A percentile compares a stretch with the other conserved stretches of the same genome.
These are phyloP conservation scores for Amblyopsis rosae DNA, from an alignment of 2,113 vertebrate genomes.

Conservation along the genomic window DNA sequence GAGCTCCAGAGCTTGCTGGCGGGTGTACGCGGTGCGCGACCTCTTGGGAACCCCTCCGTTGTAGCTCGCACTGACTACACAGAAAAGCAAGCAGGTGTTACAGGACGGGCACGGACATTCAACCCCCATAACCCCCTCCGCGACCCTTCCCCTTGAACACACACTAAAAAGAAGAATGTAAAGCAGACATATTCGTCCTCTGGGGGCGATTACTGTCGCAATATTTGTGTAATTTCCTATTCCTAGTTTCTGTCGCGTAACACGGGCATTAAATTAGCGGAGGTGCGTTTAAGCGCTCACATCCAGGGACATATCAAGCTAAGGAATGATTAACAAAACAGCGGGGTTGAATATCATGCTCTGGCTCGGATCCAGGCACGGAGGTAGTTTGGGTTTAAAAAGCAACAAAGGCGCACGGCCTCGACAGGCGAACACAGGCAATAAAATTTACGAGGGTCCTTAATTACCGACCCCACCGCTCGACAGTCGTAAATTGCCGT, in stretches of 20 bases:
- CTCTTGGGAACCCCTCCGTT: constrained; percentile 97
- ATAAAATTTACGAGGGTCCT: constrained; percentile 98
- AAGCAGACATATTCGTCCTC: constrained; percentile 14
- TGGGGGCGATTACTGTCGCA: constrained; percentile 23
- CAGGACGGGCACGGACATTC: constrained; percentile 52
- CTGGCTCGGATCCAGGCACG: constrained; percentile 81
- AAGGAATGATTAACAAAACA: constrained; percentile 83
- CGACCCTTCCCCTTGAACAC: constrained; percentile 33
- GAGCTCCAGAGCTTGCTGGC: constrained; percentile 98
- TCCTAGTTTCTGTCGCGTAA: constrained; percentile 35
- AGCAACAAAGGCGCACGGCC: constrained; percentile 90
- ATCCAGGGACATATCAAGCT: constrained; percentile 76
- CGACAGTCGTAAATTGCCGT: constrained; percentile 93
- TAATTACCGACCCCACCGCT: constrained; percentile 97
- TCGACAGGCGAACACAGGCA: constrained; percentile 87
- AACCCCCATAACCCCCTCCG: constrained; percentile 1
- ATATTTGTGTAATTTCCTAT: constrained; percentile 29
- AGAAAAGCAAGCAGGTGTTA: constrained; percentile 86
- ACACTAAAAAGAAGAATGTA: constrained; percentile 13
- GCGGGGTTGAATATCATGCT: constrained; percentile 75
- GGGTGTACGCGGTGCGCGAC: constrained; percentile 98
- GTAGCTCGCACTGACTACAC: constrained; percentile 91
- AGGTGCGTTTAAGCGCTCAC: constrained; percentile 60
- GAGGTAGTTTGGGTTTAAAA: constrained; percentile 82
- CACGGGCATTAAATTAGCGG: constrained; percentile 76